Base-by-base conservation (phyloP, 2,113 vertebrate species). In the Apodemus sylvaticus region DNA sequence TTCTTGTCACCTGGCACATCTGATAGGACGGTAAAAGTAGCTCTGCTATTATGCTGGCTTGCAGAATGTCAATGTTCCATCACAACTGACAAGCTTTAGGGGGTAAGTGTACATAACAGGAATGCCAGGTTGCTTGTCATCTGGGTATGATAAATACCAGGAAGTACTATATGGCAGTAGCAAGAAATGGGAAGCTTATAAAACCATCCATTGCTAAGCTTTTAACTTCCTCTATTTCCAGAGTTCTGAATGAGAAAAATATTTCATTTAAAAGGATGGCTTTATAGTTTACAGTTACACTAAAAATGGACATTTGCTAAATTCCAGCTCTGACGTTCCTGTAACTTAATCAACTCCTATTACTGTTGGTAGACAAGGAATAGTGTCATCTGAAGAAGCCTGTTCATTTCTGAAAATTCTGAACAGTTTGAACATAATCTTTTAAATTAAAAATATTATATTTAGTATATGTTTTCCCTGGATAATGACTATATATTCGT, bases 361-460 rank as follows among this genome's bases (percentile, higher is more conserved):
- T 93, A 66, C 2, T 86, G 14, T 74, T 76, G 91, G 16, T 55
- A 86, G 51, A 34, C n/a, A 89, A 94, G 87, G 20, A 87, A 91
- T 5, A 16, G 36, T 51, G 58, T 16, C 16, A 48, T 64, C 24
- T 26, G 36, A 95, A 86, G 68, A 95, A 94, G 8, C 79, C n/a
- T 93, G 81, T 74, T 96, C 42, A n/a, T 89, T 79, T 83, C 64
- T 55, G 48, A 93, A 93, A 96, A 58, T 31, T 91, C 68, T 89
- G 11, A 14, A 89, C 62, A 10, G 29, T 79, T 51, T 86, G 19
- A 71, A 95, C 53, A 74, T 90, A 76, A 48, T 85, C 53, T 77
- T 89, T 36, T 87, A 17, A 64, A 34, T n/a, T n/a, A 36, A 55
- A 78, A 77, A 26, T 81, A 88, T 51, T 78, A 29, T 29, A 64